These are phyloP conservation scores for Papilio aristodemus DNA, from an alignment of 1,140 invertebrate species.

Conservation along the genomic window DNA sequence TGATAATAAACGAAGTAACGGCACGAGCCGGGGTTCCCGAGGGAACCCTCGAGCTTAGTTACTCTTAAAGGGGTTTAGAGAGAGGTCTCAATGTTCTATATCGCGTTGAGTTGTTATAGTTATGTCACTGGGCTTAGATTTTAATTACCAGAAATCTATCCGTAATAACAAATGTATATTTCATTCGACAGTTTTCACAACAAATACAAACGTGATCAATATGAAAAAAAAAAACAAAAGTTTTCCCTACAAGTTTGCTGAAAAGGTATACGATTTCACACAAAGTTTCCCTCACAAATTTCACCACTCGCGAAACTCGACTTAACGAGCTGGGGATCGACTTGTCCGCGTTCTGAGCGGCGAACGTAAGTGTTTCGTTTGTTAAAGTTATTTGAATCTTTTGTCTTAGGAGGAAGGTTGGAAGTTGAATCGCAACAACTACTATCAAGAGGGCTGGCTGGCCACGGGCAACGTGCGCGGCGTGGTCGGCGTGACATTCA, in stretches of 20 bases:
- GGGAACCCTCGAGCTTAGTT: conserved; percentile 1
- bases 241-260: neutral
- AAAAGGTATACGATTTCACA: conserved; percentile 12
- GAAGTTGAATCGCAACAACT: conserved; percentile 97
- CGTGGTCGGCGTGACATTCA: conserved; percentile 97
- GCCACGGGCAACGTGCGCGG: conserved; percentile 96
- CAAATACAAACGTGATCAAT: neutral
- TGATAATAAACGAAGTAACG: conserved; percentile 16
- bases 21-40: conserved; percentile 1
- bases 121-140: no score
- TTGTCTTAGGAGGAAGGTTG: conserved; percentile 90
- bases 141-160: no score
- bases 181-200: neutral
- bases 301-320: neutral
- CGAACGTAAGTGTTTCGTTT: conserved; percentile 12
- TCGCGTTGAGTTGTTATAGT: neutral
- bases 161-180: no score
- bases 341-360: conserved; percentile 20
- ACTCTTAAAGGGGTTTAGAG: conserved; percentile 18
- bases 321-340: conserved; percentile 18
- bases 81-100: neutral
- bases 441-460: conserved; percentile 99
- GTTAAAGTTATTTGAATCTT: conserved; percentile 31
- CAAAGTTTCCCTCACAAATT: conserved; percentile 7
- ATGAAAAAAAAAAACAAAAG: neutral